Evolutionary conservation across 2,888 invertebrate genomes (phyloP), one percentile per base, ranked within the genome.

Genomic region (Hoplodrina ambigua): DNA sequence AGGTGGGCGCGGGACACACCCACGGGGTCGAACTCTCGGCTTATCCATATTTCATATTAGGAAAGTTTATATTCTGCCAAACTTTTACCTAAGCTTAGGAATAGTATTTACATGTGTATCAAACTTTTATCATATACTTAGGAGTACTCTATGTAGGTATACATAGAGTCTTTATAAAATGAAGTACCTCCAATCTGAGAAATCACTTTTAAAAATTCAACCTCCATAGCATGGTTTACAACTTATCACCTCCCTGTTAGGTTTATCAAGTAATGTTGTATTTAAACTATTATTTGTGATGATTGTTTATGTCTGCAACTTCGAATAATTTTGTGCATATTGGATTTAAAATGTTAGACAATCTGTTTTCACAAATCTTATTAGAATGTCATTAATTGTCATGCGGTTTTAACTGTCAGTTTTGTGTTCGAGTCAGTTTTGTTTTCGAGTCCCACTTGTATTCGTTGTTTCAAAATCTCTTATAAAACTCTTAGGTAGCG

Each of bases 1-100:
- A 92, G 87, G 89, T 89, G 82, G 83, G 83, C 69, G 66, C 76
- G 86, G 89, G 94, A 93, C 94, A 94, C 96, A 93, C 95, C 95
- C 95, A 90, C 91, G 83, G 85, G 89, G 91, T 69, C 59, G 69
- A 62, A 69, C 63, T 69, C 73, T 63, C 71, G 44, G 67, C 75
- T 80, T 80, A 83, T 84, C 71, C 72, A 80, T 81, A 84, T 84
- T 84, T 83, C 75, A 83, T 84, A 73, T 80, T 70, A 78, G 62
- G 56, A 72, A 68, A 75, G 57, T 53, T 66, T 72, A 76, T 72
- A 60, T 73, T 54, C 59, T 60, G 52, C 54, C 53, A n/a, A 62
- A 69, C 52, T 58, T 50, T 58, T 46, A 52, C 70, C 41, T 70
- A 74, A 58, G 55, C 53, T 46, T 59, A 0, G 17, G 52, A 49